Conservation (phyloP, 2,113 vertebrate genomes). For the Geococcyx californianus region DNA sequence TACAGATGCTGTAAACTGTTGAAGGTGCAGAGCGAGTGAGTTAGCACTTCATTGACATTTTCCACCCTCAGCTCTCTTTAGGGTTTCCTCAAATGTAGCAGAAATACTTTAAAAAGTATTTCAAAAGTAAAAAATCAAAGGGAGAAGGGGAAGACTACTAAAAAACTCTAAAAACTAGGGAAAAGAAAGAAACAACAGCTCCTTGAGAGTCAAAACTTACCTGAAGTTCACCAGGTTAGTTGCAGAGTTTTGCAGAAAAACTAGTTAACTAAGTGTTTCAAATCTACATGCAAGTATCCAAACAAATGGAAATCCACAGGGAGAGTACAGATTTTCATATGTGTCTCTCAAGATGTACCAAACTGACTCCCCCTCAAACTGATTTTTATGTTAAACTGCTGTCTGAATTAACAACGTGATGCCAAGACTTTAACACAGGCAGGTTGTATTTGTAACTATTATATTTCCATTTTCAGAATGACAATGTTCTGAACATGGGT, state of each 20-base stretch:
- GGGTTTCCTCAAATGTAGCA: neutral
- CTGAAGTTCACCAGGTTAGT: neutral
- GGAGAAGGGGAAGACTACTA: rapidly evolving
- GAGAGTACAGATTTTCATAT: neutral
- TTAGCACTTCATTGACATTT: neutral
- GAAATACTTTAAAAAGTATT: neutral
- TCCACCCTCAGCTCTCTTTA: neutral
- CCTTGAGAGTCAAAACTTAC: neutral
- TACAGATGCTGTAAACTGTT: neutral
- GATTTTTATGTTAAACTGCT: neutral
- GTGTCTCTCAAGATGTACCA: neutral
- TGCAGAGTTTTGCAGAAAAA: neutral
- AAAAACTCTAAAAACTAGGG: too few species aligned
- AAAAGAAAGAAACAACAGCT: neutral
- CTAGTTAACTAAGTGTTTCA: neutral
- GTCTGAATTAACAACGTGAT: neutral
- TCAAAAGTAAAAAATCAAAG: neutral
- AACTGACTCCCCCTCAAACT: neutral
- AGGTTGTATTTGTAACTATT: neutral
- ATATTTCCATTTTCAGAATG: neutral
- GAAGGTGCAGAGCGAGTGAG: neutral
- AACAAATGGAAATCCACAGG: neutral
- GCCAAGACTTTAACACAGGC: neutral
- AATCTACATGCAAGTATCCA: neutral
- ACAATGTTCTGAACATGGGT: neutral